Conservation (phyloP, 2,888 invertebrate genomes). For the Argyresthia goedartella region DNA sequence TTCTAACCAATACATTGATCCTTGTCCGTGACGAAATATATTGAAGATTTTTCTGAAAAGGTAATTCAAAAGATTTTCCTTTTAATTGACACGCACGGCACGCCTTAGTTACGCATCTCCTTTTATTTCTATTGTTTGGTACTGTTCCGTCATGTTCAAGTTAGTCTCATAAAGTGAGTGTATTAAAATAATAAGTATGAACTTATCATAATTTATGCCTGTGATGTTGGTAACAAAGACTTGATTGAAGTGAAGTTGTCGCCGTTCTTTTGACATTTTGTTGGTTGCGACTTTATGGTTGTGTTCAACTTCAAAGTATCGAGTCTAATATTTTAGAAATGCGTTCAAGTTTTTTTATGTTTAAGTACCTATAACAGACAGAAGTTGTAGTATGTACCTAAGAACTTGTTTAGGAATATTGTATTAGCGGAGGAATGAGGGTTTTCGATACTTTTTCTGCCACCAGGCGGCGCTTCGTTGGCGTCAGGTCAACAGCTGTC, state of each 20-base stretch:
- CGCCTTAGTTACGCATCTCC: background rate
- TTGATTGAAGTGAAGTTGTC: slow-evolving; percentile 2
- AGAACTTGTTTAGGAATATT: too few relatives aligned
- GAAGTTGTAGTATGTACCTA: too few relatives aligned
- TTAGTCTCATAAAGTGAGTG: too few relatives aligned
- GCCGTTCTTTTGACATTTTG: background rate
- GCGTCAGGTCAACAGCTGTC: too few relatives aligned
- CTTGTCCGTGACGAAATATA: slow-evolving; percentile 17
- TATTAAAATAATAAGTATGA: background rate
- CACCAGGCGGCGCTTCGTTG: too few relatives aligned
- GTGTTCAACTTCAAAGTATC: background rate
- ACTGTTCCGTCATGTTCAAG: too few relatives aligned
- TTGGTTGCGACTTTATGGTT: background rate
- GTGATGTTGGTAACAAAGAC: background rate
- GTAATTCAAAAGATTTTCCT: background rate
- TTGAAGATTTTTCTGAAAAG: background rate
- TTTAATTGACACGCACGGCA: too few relatives aligned
- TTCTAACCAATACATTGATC: slow-evolving; percentile 34
- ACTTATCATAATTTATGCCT: background rate
- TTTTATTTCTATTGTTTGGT: too few relatives aligned
- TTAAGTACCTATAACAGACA: too few relatives aligned
- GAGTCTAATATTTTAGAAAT: background rate
- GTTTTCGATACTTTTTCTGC: too few relatives aligned
- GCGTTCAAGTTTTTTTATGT: background rate
- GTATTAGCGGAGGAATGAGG: too few relatives aligned